Base-by-base conservation (phyloP, 2,797 vertebrate species). In the Trichosurus vulpecula region DNA sequence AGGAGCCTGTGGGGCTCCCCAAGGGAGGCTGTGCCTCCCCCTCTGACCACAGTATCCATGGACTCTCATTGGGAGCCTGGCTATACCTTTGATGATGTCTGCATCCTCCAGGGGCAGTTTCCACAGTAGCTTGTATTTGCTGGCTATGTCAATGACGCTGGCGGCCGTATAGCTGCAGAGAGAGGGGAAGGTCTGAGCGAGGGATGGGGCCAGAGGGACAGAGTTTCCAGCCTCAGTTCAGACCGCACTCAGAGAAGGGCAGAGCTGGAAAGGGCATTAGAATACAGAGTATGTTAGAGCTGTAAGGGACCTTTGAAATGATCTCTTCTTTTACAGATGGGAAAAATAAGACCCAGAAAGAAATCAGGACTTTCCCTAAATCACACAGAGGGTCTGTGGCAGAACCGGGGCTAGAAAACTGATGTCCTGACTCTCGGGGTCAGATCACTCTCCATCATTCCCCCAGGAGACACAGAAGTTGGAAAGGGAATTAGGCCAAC, bases 71-170 rank as follows among this genome's bases (percentile, higher is more conserved):
- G 16, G 55, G 0, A 41, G 53, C 6, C 52, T 14, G 81, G 92
- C 90, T 96, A 35, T 91, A 99, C 99, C 99, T 99, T 99, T 99
- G 96, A 99, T 99, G 4, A 99, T 99, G 97, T 99, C 99, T 51
- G 99, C 98, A 0, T 99, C 99, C 95, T 99, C 99, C 97, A 99
- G 98, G 0, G 99, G 99, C 96, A 99, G 99, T 96, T 99, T 99
- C 99, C 99, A 99, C 51, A 99, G 99, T 98, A 99, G 99, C 97
- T 99, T 99, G 98, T 99, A 99, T 98, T 99, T 99, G 99, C 99
- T 99, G 95, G 99, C 99, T 0, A 99, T 99, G 98, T 99, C 99
- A 0, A 99, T 99, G 96, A 99, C 99, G 2, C 99, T 99, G 81
- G 99, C 99, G 0, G 99, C 99, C 0, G 99, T 99, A 98, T 99